These are phyloP conservation scores for Siderastrea siderea DNA, from an alignment of 92 coral and sea anemone genomes.

Conservation along the genomic window DNA sequence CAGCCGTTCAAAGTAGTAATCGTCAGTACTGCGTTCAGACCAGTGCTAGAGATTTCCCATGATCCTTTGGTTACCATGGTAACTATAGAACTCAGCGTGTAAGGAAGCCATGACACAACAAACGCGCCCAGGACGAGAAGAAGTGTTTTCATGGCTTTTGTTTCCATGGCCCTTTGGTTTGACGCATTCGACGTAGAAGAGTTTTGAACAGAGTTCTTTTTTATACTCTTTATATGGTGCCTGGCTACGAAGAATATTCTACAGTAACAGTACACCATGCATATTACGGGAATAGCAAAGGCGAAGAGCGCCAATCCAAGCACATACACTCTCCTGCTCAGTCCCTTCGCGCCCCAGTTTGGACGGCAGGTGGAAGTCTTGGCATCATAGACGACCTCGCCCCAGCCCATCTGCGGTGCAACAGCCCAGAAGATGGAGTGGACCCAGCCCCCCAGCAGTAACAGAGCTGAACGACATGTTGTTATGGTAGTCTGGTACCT, in stretches of 20 bases:
- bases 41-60: constrained; percentile 62
- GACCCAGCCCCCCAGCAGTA: constrained; percentile 78
- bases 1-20: constrained; percentile 81
- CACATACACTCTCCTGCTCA: constrained; percentile 67
- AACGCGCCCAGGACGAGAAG: constrained; percentile 84
- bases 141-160: constrained; percentile 76
- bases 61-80: constrained; percentile 63
- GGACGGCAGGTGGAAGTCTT: constrained; percentile 87
- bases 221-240: constrained; percentile 72
- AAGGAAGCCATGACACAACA: constrained; percentile 88
- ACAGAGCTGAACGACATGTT: constrained; percentile 62
- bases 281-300: constrained; percentile 62
- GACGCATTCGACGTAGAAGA: constrained; percentile 12
- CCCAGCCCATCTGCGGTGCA: constrained; percentile 89
- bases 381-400: constrained; percentile 77
- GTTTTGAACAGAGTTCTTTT: constrained; percentile 67
- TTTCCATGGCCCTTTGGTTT: constrained; percentile 61
- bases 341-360: constrained; percentile 83
- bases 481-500: constrained; percentile 83
- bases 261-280: constrained; percentile 75
- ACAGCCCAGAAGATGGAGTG: constrained; percentile 89
- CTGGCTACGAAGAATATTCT: constrained; percentile 79
- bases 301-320: constrained; percentile 73
- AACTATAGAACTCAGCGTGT: constrained; percentile 72
- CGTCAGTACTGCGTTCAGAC: constrained; percentile 76